Evolutionary conservation across 2,113 vertebrate genomes (phyloP).

Genomic region (Sinocyclocheilus anshuiensis): DNA sequence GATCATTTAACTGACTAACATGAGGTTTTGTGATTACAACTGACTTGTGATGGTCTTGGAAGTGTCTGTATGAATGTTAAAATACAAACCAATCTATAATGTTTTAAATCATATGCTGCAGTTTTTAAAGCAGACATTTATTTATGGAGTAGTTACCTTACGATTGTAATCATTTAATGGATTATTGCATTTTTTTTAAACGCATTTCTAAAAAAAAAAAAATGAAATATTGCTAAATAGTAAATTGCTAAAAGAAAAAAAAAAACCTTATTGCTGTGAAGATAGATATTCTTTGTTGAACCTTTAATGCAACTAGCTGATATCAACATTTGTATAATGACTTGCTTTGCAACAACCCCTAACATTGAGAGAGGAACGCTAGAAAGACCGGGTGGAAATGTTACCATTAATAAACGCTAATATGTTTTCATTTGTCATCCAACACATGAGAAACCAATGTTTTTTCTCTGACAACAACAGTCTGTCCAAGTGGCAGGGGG

Average conservation of each 20-base stretch:
- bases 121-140: not conserved
- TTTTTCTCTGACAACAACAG: constrained; percentile 30
- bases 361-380: not conserved
- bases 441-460: constrained; percentile 12
- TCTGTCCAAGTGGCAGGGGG: constrained; percentile 65
- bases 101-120: not conserved
- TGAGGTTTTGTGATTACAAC: not conserved
- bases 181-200: not conserved
- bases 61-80: not conserved
- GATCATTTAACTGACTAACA: not conserved
- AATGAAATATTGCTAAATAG: not conserved
- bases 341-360: not conserved
- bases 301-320: constrained; percentile 1
- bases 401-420: constrained; percentile 7
- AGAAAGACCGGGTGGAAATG: constrained; percentile 9
- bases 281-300: not conserved
- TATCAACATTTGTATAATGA: constrained; percentile 1
- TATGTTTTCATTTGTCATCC: not conserved
- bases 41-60: not conserved
- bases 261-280: not conserved
- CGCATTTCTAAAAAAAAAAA: too few relatives aligned
- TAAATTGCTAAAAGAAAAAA: not conserved
- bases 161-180: not conserved
- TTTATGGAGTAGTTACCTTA: not conserved
- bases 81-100: not conserved